Evolutionary conservation across 2,113 vertebrate species (phyloP), one percentile per base, ranked within the genome.

Genomic region (Paraplagusia blochii): DNA sequence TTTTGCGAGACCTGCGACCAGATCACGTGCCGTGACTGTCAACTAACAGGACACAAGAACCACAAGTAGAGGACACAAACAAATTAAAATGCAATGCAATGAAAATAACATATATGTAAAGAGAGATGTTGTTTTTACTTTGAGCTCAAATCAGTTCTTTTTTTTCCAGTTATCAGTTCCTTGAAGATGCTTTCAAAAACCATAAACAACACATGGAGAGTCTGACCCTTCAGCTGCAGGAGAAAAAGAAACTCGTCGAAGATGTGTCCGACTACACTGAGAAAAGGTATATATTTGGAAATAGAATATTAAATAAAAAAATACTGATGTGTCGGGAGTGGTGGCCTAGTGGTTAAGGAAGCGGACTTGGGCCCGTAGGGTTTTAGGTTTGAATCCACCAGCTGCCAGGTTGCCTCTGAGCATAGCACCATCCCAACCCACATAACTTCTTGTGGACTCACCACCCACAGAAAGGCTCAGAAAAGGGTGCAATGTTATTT

Each of bases 1-100:
- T 98, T 96, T 61, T 98, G 95, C 84, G 95, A 98, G 82, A 98
- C 95, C 3, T 98, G 95, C 80, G 95, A 98, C 77, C 94, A 94
- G 56, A 46, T 97, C 56, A 98, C 95, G 8, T 98, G 95, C 70
- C 80, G 95, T 11, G 95, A 98, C 78, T 98, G 95, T 61, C 95
- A 98, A 71, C 82, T 98, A 1, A 82, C 93, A 9, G 94, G 95
- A 67, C 95, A 98, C 87, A 97, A 97, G 76, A 95, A 98, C 53
- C 95, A 98, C 80, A 97, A 93, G 95, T 98, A 94, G 36, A 35
- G 14, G 14, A 42, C 38, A 44, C 1, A 11, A 1, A 62, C 15
- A 51, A 13, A 13, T 8, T 3, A 8, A 7, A 19, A 8, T 48
- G 13, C 13, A 14, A 53, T 9, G 1, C 12, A 1, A 7, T 29